These are phyloP conservation scores for Drosophila affinis DNA, from an alignment of 2,888 invertebrate genomes.

Conservation along the genomic window DNA sequence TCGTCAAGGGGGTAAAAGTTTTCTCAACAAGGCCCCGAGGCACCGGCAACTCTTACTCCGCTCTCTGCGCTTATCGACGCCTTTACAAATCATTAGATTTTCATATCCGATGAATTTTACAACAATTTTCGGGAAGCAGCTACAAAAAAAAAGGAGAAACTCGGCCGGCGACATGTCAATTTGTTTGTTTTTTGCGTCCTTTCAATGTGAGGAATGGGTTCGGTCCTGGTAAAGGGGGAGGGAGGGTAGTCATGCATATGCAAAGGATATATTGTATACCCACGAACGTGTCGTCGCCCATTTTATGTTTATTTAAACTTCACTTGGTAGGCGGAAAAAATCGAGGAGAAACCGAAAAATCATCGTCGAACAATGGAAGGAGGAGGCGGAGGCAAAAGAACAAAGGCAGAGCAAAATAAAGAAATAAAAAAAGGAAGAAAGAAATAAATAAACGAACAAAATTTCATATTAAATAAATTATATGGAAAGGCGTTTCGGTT, in stretches of 20 bases:
- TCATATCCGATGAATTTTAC: constrained; percentile 81
- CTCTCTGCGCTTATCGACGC: constrained; percentile 72
- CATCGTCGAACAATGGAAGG: constrained; percentile 32
- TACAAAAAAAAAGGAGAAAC: constrained; percentile 26
- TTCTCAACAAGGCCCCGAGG: constrained; percentile 25
- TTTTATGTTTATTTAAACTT: constrained; percentile 78
- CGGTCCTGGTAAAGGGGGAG: background rate
- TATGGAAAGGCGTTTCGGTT: constrained; percentile 9
- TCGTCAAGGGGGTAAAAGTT: constrained; percentile 43
- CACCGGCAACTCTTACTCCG: constrained; percentile 11
- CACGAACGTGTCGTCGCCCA: constrained; percentile 67
- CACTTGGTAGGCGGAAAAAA: constrained; percentile 55
- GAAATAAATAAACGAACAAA: constrained; percentile 20
- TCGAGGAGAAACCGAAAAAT: constrained; percentile 26
- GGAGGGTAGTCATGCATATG: constrained; percentile 21
- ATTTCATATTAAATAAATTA: constrained; percentile 19
- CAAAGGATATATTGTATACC: constrained; percentile 41
- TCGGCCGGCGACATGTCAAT: constrained; percentile 70
- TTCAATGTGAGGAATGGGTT: constrained; percentile 4
- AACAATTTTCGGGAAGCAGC: constrained; percentile 56
- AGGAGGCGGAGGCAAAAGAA: constrained; percentile 6
- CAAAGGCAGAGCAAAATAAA: background rate
- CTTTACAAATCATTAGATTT: constrained; percentile 82
- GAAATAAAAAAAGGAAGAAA: background rate
- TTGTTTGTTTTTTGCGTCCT: constrained; percentile 62